Evolutionary conservation across 2,113 vertebrate species (phyloP).

Genomic region (Engystomops pustulosus): DNA sequence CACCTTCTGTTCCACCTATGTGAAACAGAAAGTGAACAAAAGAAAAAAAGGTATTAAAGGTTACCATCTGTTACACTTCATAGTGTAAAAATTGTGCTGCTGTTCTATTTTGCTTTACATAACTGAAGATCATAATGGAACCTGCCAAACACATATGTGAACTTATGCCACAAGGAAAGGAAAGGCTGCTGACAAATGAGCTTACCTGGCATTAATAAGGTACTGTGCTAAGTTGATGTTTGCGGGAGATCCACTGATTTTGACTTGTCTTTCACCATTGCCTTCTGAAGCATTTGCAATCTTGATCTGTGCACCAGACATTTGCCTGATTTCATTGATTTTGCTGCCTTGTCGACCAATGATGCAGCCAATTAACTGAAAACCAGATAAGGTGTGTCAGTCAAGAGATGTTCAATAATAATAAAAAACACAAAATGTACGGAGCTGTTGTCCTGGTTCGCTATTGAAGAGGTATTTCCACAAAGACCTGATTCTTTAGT

Average conservation of each 20-base stretch:
- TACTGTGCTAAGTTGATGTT: conserved; percentile 95
- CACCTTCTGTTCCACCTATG: too few species aligned
- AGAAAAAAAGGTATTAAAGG: too few species aligned
- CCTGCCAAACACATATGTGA: too few species aligned
- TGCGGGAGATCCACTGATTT: conserved; percentile 90
- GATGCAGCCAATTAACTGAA: conserved; percentile 94
- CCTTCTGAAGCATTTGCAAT: conserved; percentile 93
- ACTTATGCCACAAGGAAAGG: neutral
- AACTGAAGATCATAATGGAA: too few species aligned
- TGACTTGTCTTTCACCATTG: conserved; percentile 90
- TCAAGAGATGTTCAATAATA: neutral
- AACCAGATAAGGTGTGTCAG: conserved; percentile 65
- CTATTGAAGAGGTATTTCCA: too few species aligned
- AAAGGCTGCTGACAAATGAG: conserved; percentile 56
- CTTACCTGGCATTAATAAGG: conserved; percentile 95
- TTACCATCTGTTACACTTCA: too few species aligned
- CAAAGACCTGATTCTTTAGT: too few species aligned
- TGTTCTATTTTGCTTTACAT: too few species aligned
- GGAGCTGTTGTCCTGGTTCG: too few species aligned
- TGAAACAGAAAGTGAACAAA: too few species aligned
- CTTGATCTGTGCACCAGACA: conserved; percentile 96
- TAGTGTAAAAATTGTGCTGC: too few species aligned
- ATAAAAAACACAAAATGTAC: conserved; percentile 57
- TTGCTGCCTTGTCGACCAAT: conserved; percentile 96
- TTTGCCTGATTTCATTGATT: conserved; percentile 97